Evolutionary conservation across 1,140 invertebrate species (phyloP).

Genomic region (Drosophila hydei): DNA sequence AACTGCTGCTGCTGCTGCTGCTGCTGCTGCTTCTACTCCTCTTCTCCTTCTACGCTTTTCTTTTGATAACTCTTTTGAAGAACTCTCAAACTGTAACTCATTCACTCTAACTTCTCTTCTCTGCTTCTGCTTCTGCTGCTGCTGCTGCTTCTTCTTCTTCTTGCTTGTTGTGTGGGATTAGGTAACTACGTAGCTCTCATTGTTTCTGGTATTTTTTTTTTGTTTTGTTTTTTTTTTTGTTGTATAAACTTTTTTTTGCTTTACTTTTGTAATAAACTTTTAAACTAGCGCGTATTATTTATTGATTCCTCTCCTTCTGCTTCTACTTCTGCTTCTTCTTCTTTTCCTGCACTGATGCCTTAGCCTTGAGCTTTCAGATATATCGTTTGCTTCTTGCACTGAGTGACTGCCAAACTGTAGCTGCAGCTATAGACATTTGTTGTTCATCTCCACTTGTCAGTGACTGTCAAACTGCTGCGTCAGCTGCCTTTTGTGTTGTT

Average conservation of each 20-base stretch:
- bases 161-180: slow-evolving; percentile 52
- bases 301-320: neutral
- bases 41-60: neutral
- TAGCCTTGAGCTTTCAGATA: neutral
- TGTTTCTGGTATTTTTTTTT: slow-evolving; percentile 19
- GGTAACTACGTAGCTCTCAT: slow-evolving; percentile 80
- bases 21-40: too few relatives aligned
- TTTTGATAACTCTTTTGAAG: slow-evolving; percentile 3
- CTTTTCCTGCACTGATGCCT: slow-evolving; percentile 25
- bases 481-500: too few relatives aligned
- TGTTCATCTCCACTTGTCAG: too few relatives aligned
- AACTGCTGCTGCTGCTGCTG: too few relatives aligned
- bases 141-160: too few relatives aligned
- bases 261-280: slow-evolving; percentile 31
- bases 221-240: slow-evolving; percentile 28
- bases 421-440: too few relatives aligned
- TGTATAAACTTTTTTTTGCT: slow-evolving; percentile 31
- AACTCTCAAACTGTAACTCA: slow-evolving; percentile 1
- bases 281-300: slow-evolving; percentile 1
- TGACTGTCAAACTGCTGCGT: too few relatives aligned
- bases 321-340: neutral
- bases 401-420: too few relatives aligned
- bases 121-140: too few relatives aligned
- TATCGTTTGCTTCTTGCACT: too few relatives aligned
- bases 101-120: too few relatives aligned